Percentiles rank a stretch among this genome's conserved stretches.
These are phyloP conservation scores for Brachypteracias leptosomus DNA, from an alignment of 2,113 vertebrate species.

Conservation along the genomic window DNA sequence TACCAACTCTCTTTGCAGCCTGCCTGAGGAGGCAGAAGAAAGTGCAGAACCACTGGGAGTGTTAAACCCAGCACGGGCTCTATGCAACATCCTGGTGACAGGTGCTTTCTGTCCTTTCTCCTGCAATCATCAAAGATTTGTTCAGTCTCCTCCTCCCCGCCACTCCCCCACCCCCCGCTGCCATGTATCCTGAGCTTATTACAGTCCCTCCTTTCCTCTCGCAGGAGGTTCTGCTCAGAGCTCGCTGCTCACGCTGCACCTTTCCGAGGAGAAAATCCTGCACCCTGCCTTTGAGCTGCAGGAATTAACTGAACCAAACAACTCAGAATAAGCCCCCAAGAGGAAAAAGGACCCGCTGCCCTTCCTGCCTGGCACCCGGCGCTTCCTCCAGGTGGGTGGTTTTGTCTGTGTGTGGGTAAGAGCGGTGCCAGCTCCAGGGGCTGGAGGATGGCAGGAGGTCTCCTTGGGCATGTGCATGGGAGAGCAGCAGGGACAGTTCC, in stretches of 20 bases:
- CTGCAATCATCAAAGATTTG: slow-evolving; percentile 40
- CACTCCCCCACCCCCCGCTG: slow-evolving; percentile 51
- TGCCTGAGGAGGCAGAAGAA: not conserved
- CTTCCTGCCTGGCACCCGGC: not conserved
- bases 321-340: not conserved
- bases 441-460: not conserved
- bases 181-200: slow-evolving; percentile 49
- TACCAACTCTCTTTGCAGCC: not conserved
- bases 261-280: slow-evolving; percentile 10
- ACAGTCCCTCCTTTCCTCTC: slow-evolving; percentile 55
- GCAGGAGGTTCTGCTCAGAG: slow-evolving; percentile 41
- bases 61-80: not conserved
- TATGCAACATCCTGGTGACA: not conserved
- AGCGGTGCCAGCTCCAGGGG: not conserved
- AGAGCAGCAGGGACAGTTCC: not conserved
- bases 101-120: slow-evolving; percentile 33
- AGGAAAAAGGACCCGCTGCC: not conserved
- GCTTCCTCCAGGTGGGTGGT: slow-evolving; percentile 38
- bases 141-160: slow-evolving; percentile 68
- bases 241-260: slow-evolving; percentile 2
- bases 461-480: not conserved
- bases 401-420: not conserved
- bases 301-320: not conserved
- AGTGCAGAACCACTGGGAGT: not conserved
- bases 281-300: not conserved